Conservation (phyloP, 2,888 invertebrate species). For the Morpho achilles region DNA sequence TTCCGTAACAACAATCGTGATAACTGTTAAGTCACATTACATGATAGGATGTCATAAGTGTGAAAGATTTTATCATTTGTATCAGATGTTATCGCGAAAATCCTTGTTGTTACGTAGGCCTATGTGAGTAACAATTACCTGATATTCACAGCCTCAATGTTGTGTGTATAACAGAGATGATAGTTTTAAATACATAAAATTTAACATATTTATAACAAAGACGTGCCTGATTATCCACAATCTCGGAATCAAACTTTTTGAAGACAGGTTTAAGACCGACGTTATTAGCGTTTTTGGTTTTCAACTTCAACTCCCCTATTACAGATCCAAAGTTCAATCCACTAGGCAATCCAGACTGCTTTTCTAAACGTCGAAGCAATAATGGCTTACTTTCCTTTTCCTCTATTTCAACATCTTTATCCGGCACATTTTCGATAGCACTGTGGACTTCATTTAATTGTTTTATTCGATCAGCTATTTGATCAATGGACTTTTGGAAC, state of each 20-base stretch:
- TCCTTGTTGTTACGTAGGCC: slow-evolving; percentile 15
- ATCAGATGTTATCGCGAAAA: slow-evolving; percentile 15
- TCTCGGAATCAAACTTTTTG: slow-evolving; percentile 61
- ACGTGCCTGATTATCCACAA: slow-evolving; percentile 58
- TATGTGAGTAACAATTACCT: slow-evolving; percentile 18
- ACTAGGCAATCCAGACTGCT: slow-evolving; percentile 54
- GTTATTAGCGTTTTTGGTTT: slow-evolving; percentile 56
- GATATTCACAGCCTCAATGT: slow-evolving; percentile 18
- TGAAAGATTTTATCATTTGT: slow-evolving; percentile 34
- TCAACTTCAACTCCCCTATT: slow-evolving; percentile 66
- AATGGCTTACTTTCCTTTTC: slow-evolving; percentile 43
- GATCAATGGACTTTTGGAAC: slow-evolving; percentile 47
- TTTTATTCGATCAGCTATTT: slow-evolving; percentile 48
- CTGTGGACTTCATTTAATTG: slow-evolving; percentile 33
- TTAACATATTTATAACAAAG: slow-evolving; percentile 14
- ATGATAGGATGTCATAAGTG: slow-evolving; percentile 23
- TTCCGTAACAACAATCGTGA: slow-evolving; percentile 13
- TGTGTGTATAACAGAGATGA: slow-evolving; percentile 1
- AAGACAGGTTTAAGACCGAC: slow-evolving; percentile 67
- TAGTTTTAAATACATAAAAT: background rate
- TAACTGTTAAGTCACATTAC: slow-evolving; percentile 15
- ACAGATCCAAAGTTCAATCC: slow-evolving; percentile 68
- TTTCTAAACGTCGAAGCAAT: slow-evolving; percentile 51
- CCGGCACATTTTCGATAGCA: slow-evolving; percentile 18
- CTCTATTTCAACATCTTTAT: slow-evolving; percentile 17